Conservation (phyloP, 2,113 vertebrate species). For the Tetraodon nigroviridis region DNA sequence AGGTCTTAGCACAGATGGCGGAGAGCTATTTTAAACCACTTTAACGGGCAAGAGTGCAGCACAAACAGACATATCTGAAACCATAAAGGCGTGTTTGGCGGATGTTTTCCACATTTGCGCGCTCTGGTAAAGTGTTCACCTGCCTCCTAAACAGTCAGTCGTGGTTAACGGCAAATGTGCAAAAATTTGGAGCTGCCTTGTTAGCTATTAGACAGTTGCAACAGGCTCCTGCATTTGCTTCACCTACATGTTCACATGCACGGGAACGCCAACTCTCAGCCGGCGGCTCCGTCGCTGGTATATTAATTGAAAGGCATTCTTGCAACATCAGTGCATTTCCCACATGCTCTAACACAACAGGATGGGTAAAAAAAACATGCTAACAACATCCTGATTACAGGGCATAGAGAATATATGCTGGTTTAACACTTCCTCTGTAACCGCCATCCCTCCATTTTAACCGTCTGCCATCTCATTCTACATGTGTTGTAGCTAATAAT, state of each 20-base stretch:
- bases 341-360: conserved; percentile 54
- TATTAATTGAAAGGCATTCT: conserved; percentile 50
- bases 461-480: conserved; percentile 45
- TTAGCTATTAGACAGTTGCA: background rate
- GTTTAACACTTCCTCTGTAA: conserved; percentile 63
- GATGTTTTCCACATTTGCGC: too few relatives aligned
- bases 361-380: conserved; percentile 43
- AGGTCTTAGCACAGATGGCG: too few relatives aligned
- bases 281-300: conserved; percentile 32
- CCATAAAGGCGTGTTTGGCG: too few relatives aligned
- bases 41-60: too few relatives aligned
- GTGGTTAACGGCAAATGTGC: too few relatives aligned
- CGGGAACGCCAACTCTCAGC: background rate
- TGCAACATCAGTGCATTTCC: conserved; percentile 51
- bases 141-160: too few relatives aligned
- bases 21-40: too few relatives aligned
- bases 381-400: conserved; percentile 66
- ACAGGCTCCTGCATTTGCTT: background rate
- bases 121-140: too few relatives aligned
- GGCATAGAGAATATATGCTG: conserved; percentile 41
- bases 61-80: too few relatives aligned
- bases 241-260: conserved; percentile 7
- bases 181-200: too few relatives aligned
- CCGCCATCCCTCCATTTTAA: conserved; percentile 49
- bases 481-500: conserved; percentile 62